phyloP scores from a whole-genome alignment of 2,113 vertebrate species.

The Ammospiza nelsoni region DNA sequence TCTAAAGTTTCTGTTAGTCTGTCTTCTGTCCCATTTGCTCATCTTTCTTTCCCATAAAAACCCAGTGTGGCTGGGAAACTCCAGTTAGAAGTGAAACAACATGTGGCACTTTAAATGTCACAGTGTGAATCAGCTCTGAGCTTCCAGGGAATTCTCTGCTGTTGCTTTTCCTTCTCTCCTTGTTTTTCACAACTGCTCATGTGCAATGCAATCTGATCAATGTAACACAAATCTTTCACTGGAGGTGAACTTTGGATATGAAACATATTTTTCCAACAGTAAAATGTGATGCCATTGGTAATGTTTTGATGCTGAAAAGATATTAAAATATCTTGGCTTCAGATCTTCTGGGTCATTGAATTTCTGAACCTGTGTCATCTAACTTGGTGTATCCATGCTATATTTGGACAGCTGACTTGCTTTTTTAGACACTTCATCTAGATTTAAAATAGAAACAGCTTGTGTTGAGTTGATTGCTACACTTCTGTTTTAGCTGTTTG shows the following conservation, averaged over 20 bases:
- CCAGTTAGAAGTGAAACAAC: neutral
- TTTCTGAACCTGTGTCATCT: conserved; percentile 6
- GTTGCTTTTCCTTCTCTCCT: neutral
- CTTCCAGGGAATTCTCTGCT: neutral
- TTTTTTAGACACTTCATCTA: neutral
- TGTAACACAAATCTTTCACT: neutral
- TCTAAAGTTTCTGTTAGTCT: neutral
- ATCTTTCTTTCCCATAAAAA: neutral
- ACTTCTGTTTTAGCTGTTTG: neutral
- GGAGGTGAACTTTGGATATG: neutral
- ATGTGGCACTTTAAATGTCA: neutral
- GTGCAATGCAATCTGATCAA: neutral
- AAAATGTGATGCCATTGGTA: neutral
- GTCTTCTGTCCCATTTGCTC: neutral
- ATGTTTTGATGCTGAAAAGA: neutral
- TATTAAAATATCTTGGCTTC: neutral
- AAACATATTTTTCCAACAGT: neutral
- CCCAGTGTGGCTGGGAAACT: neutral
- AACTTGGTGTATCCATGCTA: neutral
- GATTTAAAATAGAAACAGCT: neutral
- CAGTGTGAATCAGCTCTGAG: neutral
- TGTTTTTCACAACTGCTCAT: neutral
- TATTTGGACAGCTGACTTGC: conserved; percentile 24
- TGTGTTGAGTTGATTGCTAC: neutral
- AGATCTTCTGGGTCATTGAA: neutral